Evolutionary conservation across 2,113 vertebrate species (phyloP).

Genomic region (Condylura cristata): DNA sequence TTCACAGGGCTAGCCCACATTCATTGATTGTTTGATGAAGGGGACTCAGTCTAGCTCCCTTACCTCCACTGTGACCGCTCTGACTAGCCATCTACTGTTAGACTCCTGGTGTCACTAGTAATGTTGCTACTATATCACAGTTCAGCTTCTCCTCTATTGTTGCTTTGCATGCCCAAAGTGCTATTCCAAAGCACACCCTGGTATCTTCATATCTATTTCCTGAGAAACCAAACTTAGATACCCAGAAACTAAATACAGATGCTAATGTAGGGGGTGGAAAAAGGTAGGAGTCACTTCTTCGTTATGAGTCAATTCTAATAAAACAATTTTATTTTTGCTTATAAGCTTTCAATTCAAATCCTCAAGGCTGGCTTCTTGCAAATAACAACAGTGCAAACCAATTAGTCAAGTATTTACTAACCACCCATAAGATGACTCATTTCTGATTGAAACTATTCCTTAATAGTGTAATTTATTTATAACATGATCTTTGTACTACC

Average conservation of each 20-base stretch:
- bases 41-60: not conserved
- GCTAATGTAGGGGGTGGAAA: not conserved
- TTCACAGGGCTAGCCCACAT: not conserved
- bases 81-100: not conserved
- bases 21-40: not conserved
- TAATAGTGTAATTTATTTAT: not conserved
- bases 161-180: not conserved
- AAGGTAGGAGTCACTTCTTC: not conserved
- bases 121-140: too few species aligned
- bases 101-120: not conserved
- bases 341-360: not conserved
- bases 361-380: conserved; percentile 19
- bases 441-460: conserved; percentile 25
- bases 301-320: not conserved
- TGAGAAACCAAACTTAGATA: not conserved
- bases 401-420: conserved; percentile 42
- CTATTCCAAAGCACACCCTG: not conserved
- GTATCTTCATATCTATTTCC: not conserved
- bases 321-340: not conserved
- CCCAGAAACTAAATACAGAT: not conserved
- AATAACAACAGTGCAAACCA: not conserved
- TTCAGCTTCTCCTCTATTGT: not conserved
- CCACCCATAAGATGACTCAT: not conserved
- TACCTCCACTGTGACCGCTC: not conserved
- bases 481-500: not conserved